Base-by-base conservation (phyloP, 2,888 invertebrate species). In the Zonitis immaculata region DNA sequence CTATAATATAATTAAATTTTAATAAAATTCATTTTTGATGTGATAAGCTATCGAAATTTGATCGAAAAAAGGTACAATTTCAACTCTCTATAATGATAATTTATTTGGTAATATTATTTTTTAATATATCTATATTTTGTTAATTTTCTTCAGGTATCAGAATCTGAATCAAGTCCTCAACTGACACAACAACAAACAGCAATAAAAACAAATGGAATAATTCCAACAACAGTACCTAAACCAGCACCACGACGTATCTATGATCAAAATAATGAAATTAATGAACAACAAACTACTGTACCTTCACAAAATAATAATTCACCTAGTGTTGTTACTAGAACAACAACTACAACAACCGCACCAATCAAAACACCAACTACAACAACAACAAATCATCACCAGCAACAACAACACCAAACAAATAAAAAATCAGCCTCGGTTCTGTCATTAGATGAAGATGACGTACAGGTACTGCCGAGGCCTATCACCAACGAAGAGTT, bases 401-500 rank as follows among this genome's bases (percentile, higher is more conserved):
- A 58, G 49, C 57, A 57, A 63, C 66, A 66, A 61, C 57, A 46
- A 49, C 57, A 55, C 43, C 56, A 53, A 27, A 35, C 48, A 44
- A 44, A 44, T 25, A 57, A 51, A 39, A 44, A 35, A 35, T 22
- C 16, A 14, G 8, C 16, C 52, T 50, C 42, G 25, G 42, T n/a
- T 39, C 47, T 20, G 20, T 12, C 32, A 12, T 44, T 20, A 56
- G 80, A 77, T 47, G 75, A 73, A 57, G 76, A 77, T 58, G 77
- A 78, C 64, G 73, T 71, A 68, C 78, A 78, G 78, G 78, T 78
- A 77, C 74, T 77, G 63, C 83, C 88, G 79, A 86, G 88, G 80
- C 90, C 92, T 76, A 86, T 92, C 81, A 91, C 91, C 80, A 91
- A 87, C 83, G 91, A 91, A 82, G 91, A 93, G 80, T 93, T 92